Conservation (phyloP, 2,888 invertebrate genomes). For the Seira musarum region DNA sequence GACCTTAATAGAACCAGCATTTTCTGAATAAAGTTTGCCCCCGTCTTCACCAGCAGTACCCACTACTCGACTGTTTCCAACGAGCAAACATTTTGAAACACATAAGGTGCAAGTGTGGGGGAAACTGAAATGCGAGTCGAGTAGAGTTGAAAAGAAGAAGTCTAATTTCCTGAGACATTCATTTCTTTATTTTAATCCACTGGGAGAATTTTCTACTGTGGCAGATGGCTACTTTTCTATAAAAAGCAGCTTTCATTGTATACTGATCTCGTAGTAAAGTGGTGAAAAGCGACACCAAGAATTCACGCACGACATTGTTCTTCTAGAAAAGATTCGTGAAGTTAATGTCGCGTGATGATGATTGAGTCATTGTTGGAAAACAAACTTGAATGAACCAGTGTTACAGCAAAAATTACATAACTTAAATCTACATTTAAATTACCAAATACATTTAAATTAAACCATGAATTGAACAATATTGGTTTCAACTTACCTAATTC, state of each 20-base stretch:
- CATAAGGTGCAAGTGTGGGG: background rate
- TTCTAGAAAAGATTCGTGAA: conserved; percentile 7
- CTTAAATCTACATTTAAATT: too few species aligned
- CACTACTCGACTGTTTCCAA: background rate
- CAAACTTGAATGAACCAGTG: too few species aligned
- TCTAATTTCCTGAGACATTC: conserved; percentile 42
- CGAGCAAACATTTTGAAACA: conserved; percentile 3
- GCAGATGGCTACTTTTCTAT: conserved; percentile 17
- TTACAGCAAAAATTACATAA: too few species aligned
- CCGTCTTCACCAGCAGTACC: background rate
- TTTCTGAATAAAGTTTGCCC: conserved; percentile 3
- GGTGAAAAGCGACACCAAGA: conserved; percentile 4
- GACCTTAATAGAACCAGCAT: too few species aligned
- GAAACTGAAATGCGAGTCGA: too few species aligned
- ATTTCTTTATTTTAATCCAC: conserved; percentile 20
- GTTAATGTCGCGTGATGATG: background rate
- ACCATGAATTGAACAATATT: too few species aligned
- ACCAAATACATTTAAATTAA: too few species aligned
- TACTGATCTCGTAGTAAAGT: background rate
- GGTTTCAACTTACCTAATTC: too few species aligned
- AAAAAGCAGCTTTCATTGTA: background rate
- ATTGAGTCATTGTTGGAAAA: conserved; percentile 3
- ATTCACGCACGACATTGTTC: conserved; percentile 6
- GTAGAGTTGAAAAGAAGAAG: conserved; percentile 22
- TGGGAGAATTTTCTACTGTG: conserved; percentile 24